phyloP scores from a whole-genome alignment of 2,113 vertebrate species.

The Strigops habroptila region DNA sequence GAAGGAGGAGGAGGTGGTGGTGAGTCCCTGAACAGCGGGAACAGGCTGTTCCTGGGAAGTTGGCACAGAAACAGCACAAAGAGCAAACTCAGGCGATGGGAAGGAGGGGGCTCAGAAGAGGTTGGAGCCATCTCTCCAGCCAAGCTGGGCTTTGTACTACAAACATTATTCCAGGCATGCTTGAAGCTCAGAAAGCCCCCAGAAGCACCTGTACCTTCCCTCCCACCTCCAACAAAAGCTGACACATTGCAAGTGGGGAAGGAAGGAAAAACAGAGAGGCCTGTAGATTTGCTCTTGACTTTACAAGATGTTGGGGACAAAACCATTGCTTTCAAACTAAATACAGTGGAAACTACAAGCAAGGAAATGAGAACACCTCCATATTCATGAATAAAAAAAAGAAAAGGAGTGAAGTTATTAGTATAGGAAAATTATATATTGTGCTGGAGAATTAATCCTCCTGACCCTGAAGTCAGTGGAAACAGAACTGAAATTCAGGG shows the following conservation, averaged over 20 bases:
- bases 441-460: not conserved
- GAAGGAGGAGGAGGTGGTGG: not conserved
- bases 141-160: not conserved
- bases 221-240: not conserved
- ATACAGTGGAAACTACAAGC: not conserved
- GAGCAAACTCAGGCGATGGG: not conserved
- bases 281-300: not conserved
- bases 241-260: not conserved
- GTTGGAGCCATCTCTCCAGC: not conserved
- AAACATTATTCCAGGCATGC: not conserved
- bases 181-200: not conserved
- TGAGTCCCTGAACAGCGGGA: not conserved
- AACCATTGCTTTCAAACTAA: not conserved
- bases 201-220: not conserved
- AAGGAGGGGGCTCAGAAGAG: not conserved
- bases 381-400: not conserved
- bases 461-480: not conserved
- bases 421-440: not conserved
- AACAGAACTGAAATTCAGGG: constrained; percentile 17
- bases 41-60: not conserved
- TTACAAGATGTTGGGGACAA: not conserved
- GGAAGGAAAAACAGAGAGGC: not conserved
- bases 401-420: not conserved
- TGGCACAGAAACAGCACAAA: not conserved
- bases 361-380: not conserved